A percentile compares a stretch with the other conserved stretches of the same genome.
These are phyloP conservation scores for Molossus molossus DNA, from an alignment of 2,797 vertebrate species.

Conservation along the genomic window DNA sequence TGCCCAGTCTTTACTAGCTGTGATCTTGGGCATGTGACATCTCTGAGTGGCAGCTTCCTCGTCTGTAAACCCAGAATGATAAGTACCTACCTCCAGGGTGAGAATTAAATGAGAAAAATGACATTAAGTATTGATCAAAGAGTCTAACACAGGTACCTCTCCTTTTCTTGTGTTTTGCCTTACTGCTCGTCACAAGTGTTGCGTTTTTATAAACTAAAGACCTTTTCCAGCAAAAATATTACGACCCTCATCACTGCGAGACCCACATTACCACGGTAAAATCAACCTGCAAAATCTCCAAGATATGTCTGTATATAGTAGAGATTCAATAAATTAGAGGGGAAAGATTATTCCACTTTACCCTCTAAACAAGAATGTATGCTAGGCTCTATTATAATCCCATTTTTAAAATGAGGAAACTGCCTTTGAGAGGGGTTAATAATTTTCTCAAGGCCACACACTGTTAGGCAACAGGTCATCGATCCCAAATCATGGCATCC, in stretches of 20 bases:
- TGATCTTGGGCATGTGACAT: neutral
- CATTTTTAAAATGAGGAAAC: constrained; percentile 20
- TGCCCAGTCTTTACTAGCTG: neutral
- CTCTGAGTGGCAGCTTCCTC: neutral
- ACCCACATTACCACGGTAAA: neutral
- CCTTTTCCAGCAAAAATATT: neutral
- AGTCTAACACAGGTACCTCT: neutral
- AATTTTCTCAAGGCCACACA: neutral
- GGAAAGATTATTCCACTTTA: neutral
- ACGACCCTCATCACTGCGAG: neutral
- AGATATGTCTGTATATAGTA: neutral
- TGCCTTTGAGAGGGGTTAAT: neutral
- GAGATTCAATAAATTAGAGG: neutral
- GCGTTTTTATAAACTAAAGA: neutral
- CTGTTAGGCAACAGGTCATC: neutral
- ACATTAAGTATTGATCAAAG: neutral
- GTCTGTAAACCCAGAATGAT: neutral
- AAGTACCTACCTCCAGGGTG: neutral
- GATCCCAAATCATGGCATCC: neutral
- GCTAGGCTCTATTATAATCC: neutral
- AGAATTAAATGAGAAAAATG: neutral
- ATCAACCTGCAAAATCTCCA: neutral
- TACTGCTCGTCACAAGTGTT: neutral
- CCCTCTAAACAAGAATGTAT: neutral
- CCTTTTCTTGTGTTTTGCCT: neutral